Evolutionary conservation across 1,140 invertebrate species (phyloP).

Genomic region (Zophobas atratus): DNA sequence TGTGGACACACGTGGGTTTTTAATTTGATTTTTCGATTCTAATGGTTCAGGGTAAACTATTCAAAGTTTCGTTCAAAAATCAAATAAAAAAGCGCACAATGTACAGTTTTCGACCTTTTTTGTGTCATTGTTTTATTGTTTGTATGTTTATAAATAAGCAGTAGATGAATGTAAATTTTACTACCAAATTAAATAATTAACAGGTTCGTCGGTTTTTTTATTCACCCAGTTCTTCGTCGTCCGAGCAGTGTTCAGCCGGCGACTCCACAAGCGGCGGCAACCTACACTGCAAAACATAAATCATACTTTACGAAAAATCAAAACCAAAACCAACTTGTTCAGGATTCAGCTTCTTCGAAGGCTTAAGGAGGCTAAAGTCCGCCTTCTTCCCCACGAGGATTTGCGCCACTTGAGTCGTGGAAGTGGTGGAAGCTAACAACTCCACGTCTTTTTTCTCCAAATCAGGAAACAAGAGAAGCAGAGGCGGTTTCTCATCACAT

Average conservation of each 20-base stretch:
- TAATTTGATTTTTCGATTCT: constrained; percentile 15
- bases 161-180: constrained; percentile 47
- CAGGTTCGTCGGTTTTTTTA: constrained; percentile 8
- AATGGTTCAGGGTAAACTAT: constrained; percentile 38
- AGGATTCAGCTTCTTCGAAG: constrained; percentile 26
- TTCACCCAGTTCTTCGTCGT: background rate
- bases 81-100: constrained; percentile 42
- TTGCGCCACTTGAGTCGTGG: constrained; percentile 36
- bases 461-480: constrained; percentile 30
- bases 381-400: constrained; percentile 46
- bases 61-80: constrained; percentile 23
- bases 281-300: background rate
- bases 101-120: constrained; percentile 41
- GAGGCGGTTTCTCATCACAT: constrained; percentile 20
- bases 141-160: constrained; percentile 49
- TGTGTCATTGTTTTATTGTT: constrained; percentile 49
- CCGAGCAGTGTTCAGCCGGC: background rate
- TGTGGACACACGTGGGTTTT: background rate
- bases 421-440: constrained; percentile 5
- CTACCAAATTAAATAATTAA: constrained; percentile 39
- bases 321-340: background rate
- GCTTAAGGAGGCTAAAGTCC: constrained; percentile 44
- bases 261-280: constrained; percentile 5
- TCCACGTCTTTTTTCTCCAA: constrained; percentile 15
- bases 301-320: background rate